These are phyloP conservation scores for Barnardius zonarius DNA, from an alignment of 2,113 vertebrate genomes.

Conservation along the genomic window DNA sequence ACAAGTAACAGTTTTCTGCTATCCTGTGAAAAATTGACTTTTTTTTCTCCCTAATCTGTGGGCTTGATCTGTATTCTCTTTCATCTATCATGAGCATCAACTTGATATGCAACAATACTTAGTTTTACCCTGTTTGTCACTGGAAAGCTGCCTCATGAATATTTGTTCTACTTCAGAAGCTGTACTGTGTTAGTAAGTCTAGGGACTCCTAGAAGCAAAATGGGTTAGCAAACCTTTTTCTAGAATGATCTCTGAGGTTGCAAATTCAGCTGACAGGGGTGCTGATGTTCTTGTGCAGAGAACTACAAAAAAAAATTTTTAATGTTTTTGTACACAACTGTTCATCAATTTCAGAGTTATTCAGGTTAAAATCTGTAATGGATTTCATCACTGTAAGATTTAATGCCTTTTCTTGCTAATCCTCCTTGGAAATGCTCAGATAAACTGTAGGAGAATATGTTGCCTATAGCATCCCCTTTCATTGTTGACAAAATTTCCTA, in stretches of 20 bases:
- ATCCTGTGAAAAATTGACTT: neutral
- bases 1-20: neutral
- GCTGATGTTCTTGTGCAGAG: neutral
- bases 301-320: neutral
- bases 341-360: neutral
- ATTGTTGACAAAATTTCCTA: conserved; percentile 13
- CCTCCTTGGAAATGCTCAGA: conserved; percentile 18
- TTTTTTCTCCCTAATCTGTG: neutral
- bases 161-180: conserved; percentile 23
- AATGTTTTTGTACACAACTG: conserved; percentile 3
- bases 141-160: conserved; percentile 5
- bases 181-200: neutral
- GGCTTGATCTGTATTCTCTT: conserved; percentile 25
- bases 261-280: neutral
- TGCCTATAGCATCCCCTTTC: conserved; percentile 16
- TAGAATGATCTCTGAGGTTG: neutral
- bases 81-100: neutral
- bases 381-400: neutral
- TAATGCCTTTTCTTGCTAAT: conserved; percentile 32
- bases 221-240: neutral
- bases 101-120: neutral
- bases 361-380: conserved; percentile 15
- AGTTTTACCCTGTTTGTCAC: conserved; percentile 4
- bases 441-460: conserved; percentile 11
- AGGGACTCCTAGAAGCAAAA: neutral